phyloP scores from a whole-genome alignment of 2,113 vertebrate genomes.

The Entelurus aequoreus region DNA sequence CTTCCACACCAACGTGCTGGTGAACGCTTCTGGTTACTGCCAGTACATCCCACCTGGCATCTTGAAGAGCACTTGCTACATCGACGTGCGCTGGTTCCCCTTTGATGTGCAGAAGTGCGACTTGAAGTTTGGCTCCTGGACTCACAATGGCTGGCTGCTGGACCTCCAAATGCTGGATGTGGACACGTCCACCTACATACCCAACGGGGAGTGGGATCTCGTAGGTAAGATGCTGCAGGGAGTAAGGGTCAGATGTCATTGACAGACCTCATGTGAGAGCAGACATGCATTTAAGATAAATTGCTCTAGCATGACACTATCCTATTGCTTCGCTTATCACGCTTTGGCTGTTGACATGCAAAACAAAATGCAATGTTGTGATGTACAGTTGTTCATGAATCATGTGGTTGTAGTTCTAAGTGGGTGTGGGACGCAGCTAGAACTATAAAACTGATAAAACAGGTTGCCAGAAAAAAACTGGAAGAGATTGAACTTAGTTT shows the following conservation, averaged over 20 bases:
- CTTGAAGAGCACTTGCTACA: slow-evolving; percentile 82
- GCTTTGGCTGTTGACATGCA: background rate
- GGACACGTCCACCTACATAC: slow-evolving; percentile 82
- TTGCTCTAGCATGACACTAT: background rate
- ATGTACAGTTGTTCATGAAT: background rate
- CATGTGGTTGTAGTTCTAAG: background rate
- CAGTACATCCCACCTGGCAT: slow-evolving; percentile 89
- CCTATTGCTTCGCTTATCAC: background rate
- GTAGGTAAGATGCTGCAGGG: slow-evolving; percentile 70
- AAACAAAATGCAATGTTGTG: background rate
- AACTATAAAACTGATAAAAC: no score
- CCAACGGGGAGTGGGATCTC: slow-evolving; percentile 86
- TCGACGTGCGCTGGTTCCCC: slow-evolving; percentile 83
- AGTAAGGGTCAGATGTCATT: slow-evolving; percentile 43
- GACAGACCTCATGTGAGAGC: slow-evolving; percentile 31
- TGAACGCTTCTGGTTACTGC: slow-evolving; percentile 81
- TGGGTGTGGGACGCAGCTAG: no score
- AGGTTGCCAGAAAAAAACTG: no score
- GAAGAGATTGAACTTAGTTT: no score
- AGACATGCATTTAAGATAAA: slow-evolving; percentile 13
- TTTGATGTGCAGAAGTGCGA: slow-evolving; percentile 85
- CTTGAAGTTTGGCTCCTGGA: slow-evolving; percentile 87
- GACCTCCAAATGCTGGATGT: slow-evolving; percentile 84
- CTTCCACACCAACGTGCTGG: slow-evolving; percentile 84
- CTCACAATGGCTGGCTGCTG: slow-evolving; percentile 83